A percentile compares a stretch with the other conserved stretches of the same genome.
Conservation (phyloP, 2,888 invertebrate genomes). For the Polyploca ridens region DNA sequence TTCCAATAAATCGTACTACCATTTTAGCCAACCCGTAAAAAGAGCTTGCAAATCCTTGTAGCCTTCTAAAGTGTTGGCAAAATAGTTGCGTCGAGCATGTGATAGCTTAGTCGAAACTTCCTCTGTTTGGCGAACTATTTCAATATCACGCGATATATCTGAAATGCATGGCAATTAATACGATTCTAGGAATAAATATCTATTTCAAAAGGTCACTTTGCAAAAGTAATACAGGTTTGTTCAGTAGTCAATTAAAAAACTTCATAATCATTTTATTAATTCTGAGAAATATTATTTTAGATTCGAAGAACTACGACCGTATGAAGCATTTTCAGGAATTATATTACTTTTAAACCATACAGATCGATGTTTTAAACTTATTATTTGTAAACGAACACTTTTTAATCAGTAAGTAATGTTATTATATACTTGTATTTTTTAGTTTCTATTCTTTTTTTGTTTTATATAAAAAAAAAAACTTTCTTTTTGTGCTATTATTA, state of each 20-base stretch:
- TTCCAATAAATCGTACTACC: conserved; percentile 46
- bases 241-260: conserved; percentile 24
- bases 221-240: conserved; percentile 18
- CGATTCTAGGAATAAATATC: conserved; percentile 8
- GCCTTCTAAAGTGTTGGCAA: conserved; percentile 60
- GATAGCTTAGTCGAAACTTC: conserved; percentile 74
- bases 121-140: conserved; percentile 48
- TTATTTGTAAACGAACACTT: too few relatives aligned
- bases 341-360: background rate
- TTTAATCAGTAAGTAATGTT: too few relatives aligned
- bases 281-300: background rate
- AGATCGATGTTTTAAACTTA: too few relatives aligned
- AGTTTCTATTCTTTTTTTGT: too few relatives aligned
- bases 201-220: background rate
- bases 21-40: conserved; percentile 63
- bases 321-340: too few relatives aligned
- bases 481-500: too few relatives aligned
- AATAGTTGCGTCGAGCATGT: conserved; percentile 69
- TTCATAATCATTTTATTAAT: background rate
- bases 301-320: background rate
- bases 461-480: too few relatives aligned
- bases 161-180: background rate
- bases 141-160: background rate
- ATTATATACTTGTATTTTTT: too few relatives aligned
- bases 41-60: conserved; percentile 71